Conservation (phyloP, 2,113 vertebrate species). For the chimpanzee (Pan troglodytes) region NHGRI_mPanTro3-v2.1_pri NC_072407.2:80542501-80543000, state of each 20-base stretch:
- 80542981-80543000: neutral
- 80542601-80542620: neutral
- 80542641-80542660: neutral
- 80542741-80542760: constrained; percentile 21
- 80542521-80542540: neutral
- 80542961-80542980: neutral
- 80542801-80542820: neutral
- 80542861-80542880: neutral
- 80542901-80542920: constrained; percentile 17
- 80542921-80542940: neutral
- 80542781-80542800: neutral
- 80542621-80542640: neutral
- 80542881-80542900: neutral
- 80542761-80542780: neutral
- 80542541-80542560: neutral
- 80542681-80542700: neutral
- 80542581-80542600: neutral
- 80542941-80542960: neutral
- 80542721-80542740: neutral
- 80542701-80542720: neutral
- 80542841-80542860: neutral
- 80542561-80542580: neutral
- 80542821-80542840: neutral
- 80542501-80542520: neutral
- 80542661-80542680: neutral